Base-by-base conservation (phyloP, 2,797 vertebrate genomes). In the Pyrocephalus nanus region DNA sequence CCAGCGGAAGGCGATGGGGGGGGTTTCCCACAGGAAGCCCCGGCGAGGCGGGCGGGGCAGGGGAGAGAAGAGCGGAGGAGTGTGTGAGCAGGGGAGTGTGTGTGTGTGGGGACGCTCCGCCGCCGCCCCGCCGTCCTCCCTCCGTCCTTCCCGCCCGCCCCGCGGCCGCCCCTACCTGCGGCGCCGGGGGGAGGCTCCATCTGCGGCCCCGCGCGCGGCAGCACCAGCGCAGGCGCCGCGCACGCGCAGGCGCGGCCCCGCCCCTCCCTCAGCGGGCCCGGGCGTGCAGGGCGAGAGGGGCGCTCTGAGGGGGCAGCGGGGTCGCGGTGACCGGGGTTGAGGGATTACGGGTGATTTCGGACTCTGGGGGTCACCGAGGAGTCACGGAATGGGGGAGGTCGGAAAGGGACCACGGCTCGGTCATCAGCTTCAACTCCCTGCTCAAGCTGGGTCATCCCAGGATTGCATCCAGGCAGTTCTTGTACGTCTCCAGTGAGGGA, bases 131-230 rank as follows among this genome's bases (percentile, higher is more conserved):
- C 48, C 48, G 23, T 7, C 23, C 9, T 26, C 27, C 43, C 43
- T 45, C 43, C 43, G 8, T 43, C 45, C 22, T 2, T 27, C 48
- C 29, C 21, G 9, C 15, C 32, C n/a, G 16, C 55, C 13, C 48
- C 48, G 9, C 15, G 25, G 15, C 48, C 30, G 42, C 90, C 86
- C 88, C 90, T 97, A 96, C 96, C 95, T 97, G 93, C 94, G 58
- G 66, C 34, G 66, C 83, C 54, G 12, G 38, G 36, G 67, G 78
- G 4, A 80, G 90, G 58, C 90, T 97, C 96, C 96, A 95, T 97
- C 57, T 8, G 71, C 55, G 60, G 47, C 69, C 86, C 58, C 84
- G 13, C 55, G 34, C 69, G 6, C n/a, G 6, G 19, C 53, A 2
- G 22, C 76, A 16, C 40, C 75, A 73, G 51, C 95, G 84, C 85